Base-by-base conservation (phyloP, 2,888 invertebrate genomes). In the Drosophila subquinaria region DNA sequence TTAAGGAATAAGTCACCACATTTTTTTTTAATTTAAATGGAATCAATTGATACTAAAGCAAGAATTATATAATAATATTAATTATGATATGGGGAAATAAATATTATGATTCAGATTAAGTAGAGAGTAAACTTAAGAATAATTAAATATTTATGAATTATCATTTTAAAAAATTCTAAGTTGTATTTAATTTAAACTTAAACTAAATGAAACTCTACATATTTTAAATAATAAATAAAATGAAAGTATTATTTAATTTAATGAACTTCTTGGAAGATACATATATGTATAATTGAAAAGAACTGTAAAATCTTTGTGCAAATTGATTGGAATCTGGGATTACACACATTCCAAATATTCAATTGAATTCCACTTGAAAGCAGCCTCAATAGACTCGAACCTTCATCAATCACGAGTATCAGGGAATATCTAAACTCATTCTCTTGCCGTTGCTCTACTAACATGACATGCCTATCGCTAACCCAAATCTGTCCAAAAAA, bases 371-470 rank as follows among this genome's bases (percentile, higher is more conserved):
- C 59, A 65, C 47, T 63, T 52, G 53, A 78, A 48, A 40, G 61
- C 47, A 42, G 50, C 10, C 50, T 30, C 35, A 60, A 69, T 65
- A 48, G 47, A 50, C 55, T 52, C 9, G 38, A 57, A 78, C 80
- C 80, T 67, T 79, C 80, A 79, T 78, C 80, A 78, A 74, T 79
- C 75, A 69, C 45, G 52, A 52, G 48, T 52, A 74, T 55, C 61
- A 68, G n/a, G 33, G 35, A 51, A 43, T 55, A 57, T 67, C 59
- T 55, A 59, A 71, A 57, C 42, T 59, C 17, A 48, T 17, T n/a
- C 36, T 33, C 23, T 40, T 6, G 4, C 13, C 8, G 40, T 38
- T 30, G 23, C 13, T 33, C 50, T 10, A 6, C 33, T 11, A 6
- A 62, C 48, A 65, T 65, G 59, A 53, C 61, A 38, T 35, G 68